Evolutionary conservation across 2,113 vertebrate species (phyloP).

Genomic region (Dryoscopus gambensis): DNA sequence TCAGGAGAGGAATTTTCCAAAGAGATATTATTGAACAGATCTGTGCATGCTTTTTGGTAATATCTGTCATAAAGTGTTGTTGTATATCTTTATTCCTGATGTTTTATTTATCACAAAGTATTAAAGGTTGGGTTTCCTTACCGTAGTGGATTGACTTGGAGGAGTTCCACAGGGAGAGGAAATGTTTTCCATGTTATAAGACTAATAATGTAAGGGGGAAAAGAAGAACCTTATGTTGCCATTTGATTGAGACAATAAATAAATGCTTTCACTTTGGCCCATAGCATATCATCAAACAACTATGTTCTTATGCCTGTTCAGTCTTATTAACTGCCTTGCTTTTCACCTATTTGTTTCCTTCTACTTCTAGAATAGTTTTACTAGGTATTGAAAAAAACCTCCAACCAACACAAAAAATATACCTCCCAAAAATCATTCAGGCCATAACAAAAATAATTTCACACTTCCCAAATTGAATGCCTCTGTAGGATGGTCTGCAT

Average conservation of each 20-base stretch:
- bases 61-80: neutral
- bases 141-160: neutral
- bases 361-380: neutral
- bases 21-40: neutral
- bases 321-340: neutral
- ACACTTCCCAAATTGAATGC: neutral
- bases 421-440: neutral
- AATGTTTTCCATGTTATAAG: neutral
- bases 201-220: neutral
- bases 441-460: neutral
- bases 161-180: neutral
- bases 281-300: neutral
- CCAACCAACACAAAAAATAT: neutral
- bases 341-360: neutral
- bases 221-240: neutral
- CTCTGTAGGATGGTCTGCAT: neutral
- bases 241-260: constrained; percentile 40
- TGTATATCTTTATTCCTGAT: constrained; percentile 7
- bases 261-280: neutral
- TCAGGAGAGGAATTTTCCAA: constrained; percentile 20
- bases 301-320: neutral
- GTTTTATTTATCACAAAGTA: constrained; percentile 54
- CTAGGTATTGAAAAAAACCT: neutral
- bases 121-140: constrained; percentile 21
- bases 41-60: neutral